Evolutionary conservation across 2,113 vertebrate species (phyloP).

Genomic region (Saccopteryx leptura): DNA sequence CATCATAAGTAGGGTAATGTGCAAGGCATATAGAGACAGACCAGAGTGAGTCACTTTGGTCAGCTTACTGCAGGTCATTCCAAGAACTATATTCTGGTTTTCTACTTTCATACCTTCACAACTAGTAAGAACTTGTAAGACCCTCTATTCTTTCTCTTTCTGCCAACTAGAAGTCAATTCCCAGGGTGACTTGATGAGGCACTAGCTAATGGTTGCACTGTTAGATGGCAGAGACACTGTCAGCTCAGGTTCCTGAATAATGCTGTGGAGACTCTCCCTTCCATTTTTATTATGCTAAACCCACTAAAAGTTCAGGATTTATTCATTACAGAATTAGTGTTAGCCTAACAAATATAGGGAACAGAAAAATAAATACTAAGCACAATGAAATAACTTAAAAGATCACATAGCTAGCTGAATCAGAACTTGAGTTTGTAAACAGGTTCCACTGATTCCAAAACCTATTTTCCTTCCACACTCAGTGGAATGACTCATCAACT

Average conservation of each 20-base stretch:
- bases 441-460: background rate
- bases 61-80: too few relatives aligned
- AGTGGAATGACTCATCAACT: too few relatives aligned
- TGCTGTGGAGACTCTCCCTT: background rate
- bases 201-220: background rate
- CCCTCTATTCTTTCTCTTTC: background rate
- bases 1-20: too few relatives aligned
- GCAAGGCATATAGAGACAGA: too few relatives aligned
- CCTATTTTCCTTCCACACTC: background rate
- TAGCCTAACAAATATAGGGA: background rate
- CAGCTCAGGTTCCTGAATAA: background rate
- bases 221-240: background rate
- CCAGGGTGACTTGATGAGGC: background rate
- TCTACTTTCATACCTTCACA: background rate
- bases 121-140: background rate
- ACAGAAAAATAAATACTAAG: background rate
- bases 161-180: background rate
- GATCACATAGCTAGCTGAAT: background rate
- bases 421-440: background rate
- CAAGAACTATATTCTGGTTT: too few relatives aligned
- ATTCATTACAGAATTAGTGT: background rate
- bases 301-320: background rate
- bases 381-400: background rate
- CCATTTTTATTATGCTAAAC: background rate
- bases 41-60: too few relatives aligned